Evolutionary conservation across 2,888 invertebrate species (phyloP).

Genomic region (Dynastes maya): DNA sequence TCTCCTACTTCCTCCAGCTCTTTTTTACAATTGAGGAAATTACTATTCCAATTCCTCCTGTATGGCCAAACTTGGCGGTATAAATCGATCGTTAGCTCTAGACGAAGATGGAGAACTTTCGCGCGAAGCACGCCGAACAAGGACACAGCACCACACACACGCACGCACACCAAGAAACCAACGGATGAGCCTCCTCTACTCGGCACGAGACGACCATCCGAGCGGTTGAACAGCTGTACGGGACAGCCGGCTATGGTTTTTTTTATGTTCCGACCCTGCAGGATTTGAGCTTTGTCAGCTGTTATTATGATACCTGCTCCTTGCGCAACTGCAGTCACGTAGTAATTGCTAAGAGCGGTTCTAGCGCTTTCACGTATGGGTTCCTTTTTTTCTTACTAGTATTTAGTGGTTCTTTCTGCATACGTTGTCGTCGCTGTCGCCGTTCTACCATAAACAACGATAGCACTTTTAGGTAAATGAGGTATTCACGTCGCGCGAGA

Average conservation of each 20-base stretch:
- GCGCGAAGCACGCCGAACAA: neutral
- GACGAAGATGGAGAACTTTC: neutral
- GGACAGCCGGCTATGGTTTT: conserved; percentile 59
- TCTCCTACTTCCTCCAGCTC: conserved; percentile 3
- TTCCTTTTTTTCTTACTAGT: conserved; percentile 12
- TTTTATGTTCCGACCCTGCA: conserved; percentile 59
- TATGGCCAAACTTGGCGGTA: conserved; percentile 11
- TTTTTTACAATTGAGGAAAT: conserved; percentile 15
- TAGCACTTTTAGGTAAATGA: conserved; percentile 28
- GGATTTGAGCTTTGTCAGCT: conserved; percentile 62
- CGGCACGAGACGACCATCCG: conserved; percentile 56
- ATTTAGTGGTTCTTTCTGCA: conserved; percentile 22
- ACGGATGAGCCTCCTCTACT: conserved; percentile 45
- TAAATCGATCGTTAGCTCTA: conserved; percentile 38
- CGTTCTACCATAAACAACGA: conserved; percentile 17
- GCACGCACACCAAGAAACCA: conserved; percentile 2
- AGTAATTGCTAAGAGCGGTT: conserved; percentile 49
- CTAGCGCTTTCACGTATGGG: conserved; percentile 41
- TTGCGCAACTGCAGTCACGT: conserved; percentile 56
- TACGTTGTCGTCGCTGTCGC: conserved; percentile 14
- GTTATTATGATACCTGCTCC: conserved; percentile 60
- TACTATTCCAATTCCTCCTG: conserved; percentile 34
- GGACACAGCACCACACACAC: neutral
- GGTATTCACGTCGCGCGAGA: neutral
- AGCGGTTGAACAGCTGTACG: conserved; percentile 58